Conservation (phyloP, 2,797 vertebrate species). For the Girardinus metallicus region DNA sequence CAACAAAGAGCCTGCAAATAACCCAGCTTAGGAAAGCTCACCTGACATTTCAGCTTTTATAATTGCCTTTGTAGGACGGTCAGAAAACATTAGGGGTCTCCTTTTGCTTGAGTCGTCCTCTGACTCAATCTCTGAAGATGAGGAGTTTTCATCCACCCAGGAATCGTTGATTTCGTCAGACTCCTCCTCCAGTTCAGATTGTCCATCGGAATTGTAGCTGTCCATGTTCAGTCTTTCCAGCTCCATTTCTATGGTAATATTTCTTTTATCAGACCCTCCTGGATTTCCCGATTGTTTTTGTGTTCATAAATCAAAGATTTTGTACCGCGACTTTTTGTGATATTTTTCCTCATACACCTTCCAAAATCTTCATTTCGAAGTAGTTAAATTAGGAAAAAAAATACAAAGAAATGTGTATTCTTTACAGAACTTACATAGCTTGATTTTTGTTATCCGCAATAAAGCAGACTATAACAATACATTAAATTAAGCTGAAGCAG, state of each 20-base stretch:
- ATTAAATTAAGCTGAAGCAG: not conserved
- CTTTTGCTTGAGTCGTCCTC: not conserved
- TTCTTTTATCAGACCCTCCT: not conserved
- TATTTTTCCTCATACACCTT: no score
- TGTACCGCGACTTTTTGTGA: no score
- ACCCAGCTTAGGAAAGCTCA: not conserved
- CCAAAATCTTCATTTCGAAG: not conserved
- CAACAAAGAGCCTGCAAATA: not conserved
- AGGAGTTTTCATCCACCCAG: not conserved
- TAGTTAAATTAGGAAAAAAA: not conserved
- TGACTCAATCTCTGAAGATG: not conserved
- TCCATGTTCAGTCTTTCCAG: not conserved
- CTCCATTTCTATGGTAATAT: not conserved
- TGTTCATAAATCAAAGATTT: no score
- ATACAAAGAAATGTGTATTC: not conserved
- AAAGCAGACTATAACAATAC: not conserved
- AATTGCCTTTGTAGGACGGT: not conserved
- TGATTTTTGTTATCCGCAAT: not conserved
- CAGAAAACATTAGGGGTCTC: not conserved
- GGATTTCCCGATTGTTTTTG: no score
- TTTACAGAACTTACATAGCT: not conserved
- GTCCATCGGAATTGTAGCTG: not conserved
- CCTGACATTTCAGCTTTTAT: not conserved
- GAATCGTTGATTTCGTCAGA: not conserved
- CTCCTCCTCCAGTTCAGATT: not conserved